Percentiles rank a stretch among this genome's conserved stretches.
Evolutionary conservation across 1,140 invertebrate genomes (phyloP).

Genomic region (Achroia grisella): DNA sequence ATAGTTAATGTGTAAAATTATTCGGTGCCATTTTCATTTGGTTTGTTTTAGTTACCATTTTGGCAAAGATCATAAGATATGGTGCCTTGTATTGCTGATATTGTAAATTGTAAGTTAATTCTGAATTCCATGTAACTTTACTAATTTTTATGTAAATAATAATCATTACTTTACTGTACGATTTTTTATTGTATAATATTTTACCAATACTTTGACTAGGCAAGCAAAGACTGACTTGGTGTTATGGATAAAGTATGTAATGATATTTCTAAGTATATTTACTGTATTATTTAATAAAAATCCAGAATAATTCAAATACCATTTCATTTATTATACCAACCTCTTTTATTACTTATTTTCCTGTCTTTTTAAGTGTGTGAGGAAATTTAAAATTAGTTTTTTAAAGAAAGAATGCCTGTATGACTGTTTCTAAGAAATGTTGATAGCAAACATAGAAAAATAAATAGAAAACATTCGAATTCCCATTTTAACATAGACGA

Average conservation of each 20-base stretch:
- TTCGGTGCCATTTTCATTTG: constrained; percentile 32
- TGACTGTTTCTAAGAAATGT: too few relatives aligned
- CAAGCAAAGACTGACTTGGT: constrained; percentile 72
- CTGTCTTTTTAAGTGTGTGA: too few relatives aligned
- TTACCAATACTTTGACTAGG: constrained; percentile 60
- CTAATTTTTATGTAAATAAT: constrained; percentile 12
- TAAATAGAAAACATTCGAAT: too few relatives aligned
- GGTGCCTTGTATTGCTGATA: constrained; percentile 23
- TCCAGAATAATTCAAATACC: constrained; percentile 17
- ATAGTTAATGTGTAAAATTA: neutral
- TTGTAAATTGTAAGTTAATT: constrained; percentile 6
- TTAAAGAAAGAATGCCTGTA: too few relatives aligned
- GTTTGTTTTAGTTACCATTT: constrained; percentile 25
- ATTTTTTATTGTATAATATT: constrained; percentile 36
- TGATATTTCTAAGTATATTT: constrained; percentile 53
- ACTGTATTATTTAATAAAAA: constrained; percentile 52
- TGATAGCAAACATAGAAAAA: too few relatives aligned
- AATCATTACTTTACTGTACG: constrained; percentile 2
- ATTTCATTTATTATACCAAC: constrained; percentile 5
- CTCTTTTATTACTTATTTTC: too few relatives aligned
- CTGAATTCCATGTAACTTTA: constrained; percentile 5
- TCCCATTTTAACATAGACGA: too few relatives aligned
- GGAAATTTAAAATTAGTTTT: too few relatives aligned
- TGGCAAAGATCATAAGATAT: constrained; percentile 15
- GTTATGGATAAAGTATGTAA: constrained; percentile 40